A percentile compares a stretch with the other conserved stretches of the same genome.
phyloP scores from a whole-genome alignment of 2,797 vertebrate genomes.

The Alca torda region DNA sequence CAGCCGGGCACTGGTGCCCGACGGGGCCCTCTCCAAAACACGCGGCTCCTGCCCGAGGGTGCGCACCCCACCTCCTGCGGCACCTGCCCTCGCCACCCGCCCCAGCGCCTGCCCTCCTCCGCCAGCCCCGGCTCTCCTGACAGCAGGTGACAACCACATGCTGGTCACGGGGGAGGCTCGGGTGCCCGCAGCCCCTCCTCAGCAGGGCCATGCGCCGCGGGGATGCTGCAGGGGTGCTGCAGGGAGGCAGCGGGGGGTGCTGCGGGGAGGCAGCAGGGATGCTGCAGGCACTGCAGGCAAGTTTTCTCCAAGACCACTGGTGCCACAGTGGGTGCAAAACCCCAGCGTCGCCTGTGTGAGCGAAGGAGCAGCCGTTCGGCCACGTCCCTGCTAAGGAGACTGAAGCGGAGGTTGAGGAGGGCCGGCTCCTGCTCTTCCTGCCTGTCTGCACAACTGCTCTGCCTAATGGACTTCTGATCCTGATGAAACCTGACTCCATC shows the following conservation, averaged over 20 bases:
- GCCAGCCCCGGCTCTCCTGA: fast-evolving
- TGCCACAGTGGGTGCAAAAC: neutral
- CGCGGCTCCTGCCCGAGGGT: neutral
- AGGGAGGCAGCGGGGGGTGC: neutral
- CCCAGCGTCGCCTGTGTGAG: too few species aligned
- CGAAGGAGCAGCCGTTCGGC: neutral
- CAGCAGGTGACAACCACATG: neutral
- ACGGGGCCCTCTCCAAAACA: neutral
- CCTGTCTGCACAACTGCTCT: neutral
- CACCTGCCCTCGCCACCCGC: neutral
- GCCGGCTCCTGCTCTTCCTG: neutral
- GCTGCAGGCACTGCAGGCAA: neutral
- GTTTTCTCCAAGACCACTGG: neutral
- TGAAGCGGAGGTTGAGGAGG: neutral
- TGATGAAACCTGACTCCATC: neutral
- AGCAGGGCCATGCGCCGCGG: fast-evolving
- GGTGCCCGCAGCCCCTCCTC: neutral
- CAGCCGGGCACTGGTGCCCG: fast-evolving
- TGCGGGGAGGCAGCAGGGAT: neutral
- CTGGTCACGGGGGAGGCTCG: fast-evolving
- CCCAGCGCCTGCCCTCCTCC: neutral
- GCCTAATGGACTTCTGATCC: neutral
- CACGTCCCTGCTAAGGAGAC: neutral
- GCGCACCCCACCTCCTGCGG: neutral
- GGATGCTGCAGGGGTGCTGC: neutral